Evolutionary conservation across 2,797 vertebrate species (phyloP), one percentile per base, ranked within the genome.

Genomic region (Muscicapa striata): DNA sequence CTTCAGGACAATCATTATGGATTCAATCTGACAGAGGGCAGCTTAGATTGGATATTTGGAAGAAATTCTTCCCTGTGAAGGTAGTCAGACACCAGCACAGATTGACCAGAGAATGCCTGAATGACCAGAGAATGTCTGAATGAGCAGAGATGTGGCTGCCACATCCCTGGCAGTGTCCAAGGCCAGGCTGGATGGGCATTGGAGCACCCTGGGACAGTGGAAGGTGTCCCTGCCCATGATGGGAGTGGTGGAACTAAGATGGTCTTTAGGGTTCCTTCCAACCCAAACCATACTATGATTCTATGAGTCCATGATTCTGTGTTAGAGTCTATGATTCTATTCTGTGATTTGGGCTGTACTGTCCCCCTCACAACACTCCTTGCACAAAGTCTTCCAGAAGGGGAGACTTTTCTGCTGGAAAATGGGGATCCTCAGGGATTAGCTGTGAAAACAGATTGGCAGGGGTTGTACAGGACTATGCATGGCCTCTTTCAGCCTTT

Each of bases 401-500:
- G 19, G 43, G 52, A 84, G 29, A 48, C 1, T 62, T 85, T 87
- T 15, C 43, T 45, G 30, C 6, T 84, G 74, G 41, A 72, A 93
- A 52, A 51, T 29, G 18, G 22, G 19, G 36, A 78, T 57, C 16
- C 13, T 73, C 38, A 23, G 22, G 32, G 8, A n/a, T 76, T 54
- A 55, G 40, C 12, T 73, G 41, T n/a, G 72, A 57, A 64, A 87
- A 5, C 16, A 62, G 5, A 46, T 70, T 79, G 67, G 34, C 38
- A 2, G 1, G 32, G 70, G 29, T 3, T 64, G 57, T 15, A 41
- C 2, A 19, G 48, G 73, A 4, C 55, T 1, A 1, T 13, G 41
- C 0, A 0, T 59, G 67, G 59, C 34, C 38, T 74, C 40, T 57
- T 69, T 45, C 76, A 66, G 8, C 26, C 66, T 55, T 49, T 86